A percentile compares a stretch with the other conserved stretches of the same genome.
These are phyloP conservation scores for Eucera pruinosa DNA, from an alignment of 2,888 invertebrate species.

Conservation along the genomic window DNA sequence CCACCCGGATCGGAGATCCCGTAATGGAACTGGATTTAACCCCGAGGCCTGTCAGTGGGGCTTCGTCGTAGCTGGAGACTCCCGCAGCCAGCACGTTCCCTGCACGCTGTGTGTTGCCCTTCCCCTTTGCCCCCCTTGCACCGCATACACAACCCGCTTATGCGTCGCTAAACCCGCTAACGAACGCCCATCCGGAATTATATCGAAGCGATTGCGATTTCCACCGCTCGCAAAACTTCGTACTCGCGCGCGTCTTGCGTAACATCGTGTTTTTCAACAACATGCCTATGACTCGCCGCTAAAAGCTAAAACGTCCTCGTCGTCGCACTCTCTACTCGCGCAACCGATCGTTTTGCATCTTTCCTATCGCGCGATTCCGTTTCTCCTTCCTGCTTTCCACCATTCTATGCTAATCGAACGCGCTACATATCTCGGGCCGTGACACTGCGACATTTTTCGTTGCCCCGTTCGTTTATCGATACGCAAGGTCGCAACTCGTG, in stretches of 20 bases:
- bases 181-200: constrained; percentile 14
- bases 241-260: not conserved
- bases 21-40: constrained; percentile 77
- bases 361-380: no score
- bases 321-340: not conserved
- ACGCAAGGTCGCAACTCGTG: not conserved
- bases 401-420: not conserved
- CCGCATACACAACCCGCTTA: no score
- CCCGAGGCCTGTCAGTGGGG: constrained; percentile 67
- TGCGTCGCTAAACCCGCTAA: constrained; percentile 49
- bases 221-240: constrained; percentile 40
- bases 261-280: constrained; percentile 22
- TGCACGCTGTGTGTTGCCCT: not conserved
- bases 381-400: not conserved
- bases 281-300: not conserved
- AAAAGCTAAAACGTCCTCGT: not conserved
- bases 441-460: no score
- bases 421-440: no score
- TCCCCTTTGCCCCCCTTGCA: not conserved
- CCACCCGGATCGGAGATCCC: constrained; percentile 75
- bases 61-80: constrained; percentile 57
- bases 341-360: no score
- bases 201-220: constrained; percentile 31
- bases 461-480: not conserved
- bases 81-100: constrained; percentile 48